phyloP scores from a whole-genome alignment of 2,888 invertebrate species.

The Chrysomela aeneicollis region DNA sequence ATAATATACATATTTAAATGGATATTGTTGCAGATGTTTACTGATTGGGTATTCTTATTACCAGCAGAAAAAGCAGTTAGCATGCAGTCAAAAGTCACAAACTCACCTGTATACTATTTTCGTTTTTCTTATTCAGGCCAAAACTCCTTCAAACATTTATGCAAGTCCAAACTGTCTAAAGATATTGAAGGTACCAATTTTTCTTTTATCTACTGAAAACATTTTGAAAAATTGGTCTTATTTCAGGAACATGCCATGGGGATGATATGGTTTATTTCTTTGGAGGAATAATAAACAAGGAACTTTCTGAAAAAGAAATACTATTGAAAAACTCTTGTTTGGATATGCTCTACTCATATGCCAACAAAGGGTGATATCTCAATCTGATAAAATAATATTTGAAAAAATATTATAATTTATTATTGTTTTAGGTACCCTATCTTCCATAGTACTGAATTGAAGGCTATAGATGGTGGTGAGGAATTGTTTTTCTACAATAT shows the following conservation, averaged over 20 bases:
- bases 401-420: no score
- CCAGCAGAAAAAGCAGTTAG: conserved; percentile 46
- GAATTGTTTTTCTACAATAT: not conserved
- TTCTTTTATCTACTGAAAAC: not conserved
- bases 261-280: conserved; percentile 42
- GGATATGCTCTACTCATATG: conserved; percentile 30
- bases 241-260: conserved; percentile 44
- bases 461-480: not conserved
- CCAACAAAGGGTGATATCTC: not conserved
- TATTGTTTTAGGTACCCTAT: not conserved
- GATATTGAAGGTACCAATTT: conserved; percentile 12
- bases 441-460: not conserved
- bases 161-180: not conserved
- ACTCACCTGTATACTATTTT: conserved; percentile 43
- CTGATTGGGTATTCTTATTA: conserved; percentile 68
- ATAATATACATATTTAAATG: no score
- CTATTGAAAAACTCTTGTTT: conserved; percentile 43
- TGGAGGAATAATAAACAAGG: conserved; percentile 28
- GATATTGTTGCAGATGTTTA: conserved; percentile 62
- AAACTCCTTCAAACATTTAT: not conserved
- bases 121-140: not conserved
- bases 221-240: conserved; percentile 17
- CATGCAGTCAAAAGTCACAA: conserved; percentile 44
- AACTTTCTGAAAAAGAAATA: conserved; percentile 38
- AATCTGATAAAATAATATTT: no score